Base-by-base conservation (phyloP, 2,888 invertebrate species). In the Isoperla grammatica region DNA sequence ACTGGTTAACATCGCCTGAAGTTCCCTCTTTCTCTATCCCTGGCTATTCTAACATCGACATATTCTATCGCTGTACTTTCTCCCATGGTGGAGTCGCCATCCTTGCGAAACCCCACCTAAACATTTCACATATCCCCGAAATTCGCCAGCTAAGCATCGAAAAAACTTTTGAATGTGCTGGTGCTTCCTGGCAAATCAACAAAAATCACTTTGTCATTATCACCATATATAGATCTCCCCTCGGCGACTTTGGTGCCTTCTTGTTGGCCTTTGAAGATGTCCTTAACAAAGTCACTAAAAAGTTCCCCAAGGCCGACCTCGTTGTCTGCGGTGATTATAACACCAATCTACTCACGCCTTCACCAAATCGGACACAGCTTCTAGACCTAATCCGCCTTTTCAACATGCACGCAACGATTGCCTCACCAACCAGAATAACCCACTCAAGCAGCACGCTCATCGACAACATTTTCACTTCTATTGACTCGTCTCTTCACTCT, bases 381-480 rank as follows among this genome's bases (percentile, higher is more conserved):
- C 29, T 49, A 29, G 49, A 49, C 13, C 20, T 49, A 4, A 22
- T 49, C 23, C 49, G 29, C 49, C 15, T 29, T 23, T 49, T 49
- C 49, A 23, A 15, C 13, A 15, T 49, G 15, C 13, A 29, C 3
- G 49, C 22, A 49, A 49, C 49, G 9, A 49, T 29, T 29, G 2
- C 22, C 6, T 23, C 49, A 13, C 49, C 49, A n/a, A 49, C 29
- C 2, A 22, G 49, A 22, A 49, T 49, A n/a, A 29, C 49, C n/a
- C 22, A 49, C 22, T 13, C 29, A 2, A 5, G 22, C n/a, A 22
- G 22, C 9, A 48, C 48, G n/a, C 48, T 48, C 22, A 48, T 48
- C 20, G 48, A 48, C 48, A 48, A 48, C 48, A 48, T 48, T 23
- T 48, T 48, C 48, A 48, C 48, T n/a, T 20, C 48, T 20, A 20